A percentile compares a stretch with the other conserved stretches of the same genome.
Conservation (phyloP, 2,113 vertebrate species). For the Empidonax alnorum region DNA sequence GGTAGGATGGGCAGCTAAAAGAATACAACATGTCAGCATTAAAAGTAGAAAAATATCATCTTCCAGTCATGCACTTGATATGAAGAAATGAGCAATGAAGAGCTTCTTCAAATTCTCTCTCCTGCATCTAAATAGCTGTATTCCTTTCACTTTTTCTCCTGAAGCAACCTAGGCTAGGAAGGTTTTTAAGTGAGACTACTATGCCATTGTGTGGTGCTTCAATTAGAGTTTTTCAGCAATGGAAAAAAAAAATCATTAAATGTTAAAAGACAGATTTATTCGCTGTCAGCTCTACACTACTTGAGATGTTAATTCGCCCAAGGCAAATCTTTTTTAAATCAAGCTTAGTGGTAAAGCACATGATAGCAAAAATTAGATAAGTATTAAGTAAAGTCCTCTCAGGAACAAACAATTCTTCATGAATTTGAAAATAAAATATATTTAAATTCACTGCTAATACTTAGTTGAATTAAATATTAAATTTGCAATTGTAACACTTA, state of each 20-base stretch:
- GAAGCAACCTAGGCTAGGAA: background rate
- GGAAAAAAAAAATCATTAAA: conserved; percentile 34
- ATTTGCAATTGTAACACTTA: background rate
- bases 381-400: conserved; percentile 2
- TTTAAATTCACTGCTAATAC: background rate
- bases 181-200: background rate
- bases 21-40: background rate
- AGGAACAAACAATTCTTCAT: background rate
- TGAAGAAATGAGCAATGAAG: background rate
- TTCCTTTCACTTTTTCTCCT: background rate
- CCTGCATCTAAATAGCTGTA: background rate
- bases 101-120: background rate
- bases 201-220: background rate
- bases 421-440: background rate
- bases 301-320: conserved; percentile 46
- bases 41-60: background rate
- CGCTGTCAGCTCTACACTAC: background rate
- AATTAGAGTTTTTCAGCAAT: conserved; percentile 2
- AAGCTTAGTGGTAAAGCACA: conserved; percentile 29
- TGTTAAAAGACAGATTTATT: conserved; percentile 54
- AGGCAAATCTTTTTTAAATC: conserved; percentile 39
- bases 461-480: background rate
- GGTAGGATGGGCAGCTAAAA: background rate
- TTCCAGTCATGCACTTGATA: background rate
- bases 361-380: background rate